Conservation (phyloP, 2,113 vertebrate species). For the Phaethon lepturus region DNA sequence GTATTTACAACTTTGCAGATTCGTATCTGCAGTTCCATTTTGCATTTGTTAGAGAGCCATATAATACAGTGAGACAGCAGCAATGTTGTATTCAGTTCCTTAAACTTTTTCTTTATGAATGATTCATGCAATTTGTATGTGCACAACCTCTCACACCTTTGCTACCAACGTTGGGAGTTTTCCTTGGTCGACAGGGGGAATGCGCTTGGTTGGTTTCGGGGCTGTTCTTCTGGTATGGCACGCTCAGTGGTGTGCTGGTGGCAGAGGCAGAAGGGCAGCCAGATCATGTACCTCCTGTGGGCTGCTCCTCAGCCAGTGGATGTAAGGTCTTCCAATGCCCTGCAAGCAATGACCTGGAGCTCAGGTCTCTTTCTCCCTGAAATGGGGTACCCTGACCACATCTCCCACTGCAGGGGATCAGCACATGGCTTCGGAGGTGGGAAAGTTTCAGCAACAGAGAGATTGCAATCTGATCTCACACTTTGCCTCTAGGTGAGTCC, state of each 20-base stretch:
- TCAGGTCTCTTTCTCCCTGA: neutral
- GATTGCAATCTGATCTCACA: neutral
- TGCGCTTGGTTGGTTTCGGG: neutral
- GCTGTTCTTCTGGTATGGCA: neutral
- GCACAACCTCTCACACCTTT: neutral
- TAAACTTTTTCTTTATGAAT: neutral
- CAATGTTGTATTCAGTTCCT: neutral
- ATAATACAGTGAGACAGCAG: neutral
- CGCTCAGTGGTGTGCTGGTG: rapidly evolving
- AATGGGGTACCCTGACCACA: neutral
- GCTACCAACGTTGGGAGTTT: neutral
- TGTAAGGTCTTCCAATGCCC: neutral
- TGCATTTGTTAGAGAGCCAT: neutral
- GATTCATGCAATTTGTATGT: neutral
- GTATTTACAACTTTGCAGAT: conserved; percentile 31
- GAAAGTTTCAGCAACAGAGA: neutral
- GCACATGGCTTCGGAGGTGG: neutral
- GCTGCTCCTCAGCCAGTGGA: neutral
- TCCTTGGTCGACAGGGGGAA: neutral
- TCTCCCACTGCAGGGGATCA: neutral
- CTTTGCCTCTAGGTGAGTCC: neutral
- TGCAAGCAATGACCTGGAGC: neutral
- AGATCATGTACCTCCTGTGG: rapidly evolving
- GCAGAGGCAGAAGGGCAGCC: neutral
- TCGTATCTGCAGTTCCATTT: neutral